phyloP scores from a whole-genome alignment of 2,888 invertebrate species.

The Drosophila stalkeri region DNA sequence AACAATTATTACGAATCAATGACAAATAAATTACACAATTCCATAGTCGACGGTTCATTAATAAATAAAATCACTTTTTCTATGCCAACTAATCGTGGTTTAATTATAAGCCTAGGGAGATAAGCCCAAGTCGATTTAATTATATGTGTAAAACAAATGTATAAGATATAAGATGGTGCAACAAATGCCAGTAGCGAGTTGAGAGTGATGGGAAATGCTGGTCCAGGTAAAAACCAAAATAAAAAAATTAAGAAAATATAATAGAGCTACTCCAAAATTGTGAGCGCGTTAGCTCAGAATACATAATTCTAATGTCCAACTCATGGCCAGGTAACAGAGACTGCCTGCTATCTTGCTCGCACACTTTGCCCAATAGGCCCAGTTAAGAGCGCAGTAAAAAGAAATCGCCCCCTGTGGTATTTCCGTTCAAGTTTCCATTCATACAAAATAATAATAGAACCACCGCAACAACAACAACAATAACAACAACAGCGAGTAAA shows the following conservation, averaged over 20 bases:
- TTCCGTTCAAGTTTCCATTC: constrained; percentile 66
- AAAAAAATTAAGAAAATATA: background rate
- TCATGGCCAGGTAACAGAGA: constrained; percentile 11
- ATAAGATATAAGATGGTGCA: constrained; percentile 52
- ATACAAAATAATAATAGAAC: constrained; percentile 42
- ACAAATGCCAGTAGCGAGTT: constrained; percentile 44
- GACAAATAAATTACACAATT: constrained; percentile 20
- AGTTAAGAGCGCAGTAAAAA: constrained; percentile 47
- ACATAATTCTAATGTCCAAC: constrained; percentile 51
- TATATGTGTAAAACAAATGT: constrained; percentile 61
- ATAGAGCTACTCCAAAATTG: constrained; percentile 16
- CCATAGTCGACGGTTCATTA: constrained; percentile 16
- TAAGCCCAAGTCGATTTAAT: constrained; percentile 60
- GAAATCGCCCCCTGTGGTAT: constrained; percentile 70
- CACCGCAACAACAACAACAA: constrained; percentile 13
- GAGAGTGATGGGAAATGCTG: constrained; percentile 17
- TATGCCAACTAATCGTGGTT: constrained; percentile 52
- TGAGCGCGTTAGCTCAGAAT: constrained; percentile 37
- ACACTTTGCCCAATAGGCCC: constrained; percentile 30
- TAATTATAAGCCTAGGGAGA: constrained; percentile 49
- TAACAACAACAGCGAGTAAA: too few species aligned
- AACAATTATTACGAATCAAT: constrained; percentile 28
- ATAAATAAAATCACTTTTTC: constrained; percentile 32
- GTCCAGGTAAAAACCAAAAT: background rate
- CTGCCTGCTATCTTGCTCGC: constrained; percentile 9